Evolutionary conservation across 1,140 invertebrate genomes (phyloP), one percentile per base, ranked within the genome.

Genomic region (Drosophila nikananu): DNA sequence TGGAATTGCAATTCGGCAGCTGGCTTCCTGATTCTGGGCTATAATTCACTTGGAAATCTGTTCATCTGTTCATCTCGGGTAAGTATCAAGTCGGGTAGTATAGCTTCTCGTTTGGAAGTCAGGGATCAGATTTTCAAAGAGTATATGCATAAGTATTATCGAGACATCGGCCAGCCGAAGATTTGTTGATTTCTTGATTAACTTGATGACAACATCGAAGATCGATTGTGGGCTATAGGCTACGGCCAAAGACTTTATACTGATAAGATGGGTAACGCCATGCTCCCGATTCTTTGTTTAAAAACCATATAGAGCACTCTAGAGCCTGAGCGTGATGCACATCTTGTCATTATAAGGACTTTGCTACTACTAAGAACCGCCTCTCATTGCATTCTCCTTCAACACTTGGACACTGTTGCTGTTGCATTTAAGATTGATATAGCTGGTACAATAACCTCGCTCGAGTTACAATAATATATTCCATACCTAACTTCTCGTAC

Each of bases 101-200:
- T 52, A 46, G 52, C 46, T 84, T 84, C 35, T 57, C 62, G 44
- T 27, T 35, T 48, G 66, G 70, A 72, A 71, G 68, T 59, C 42
- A 41, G 27, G 52, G 70, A n/a, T 54, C 66, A 46, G 52, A 35
- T 59, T 73, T 73, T 74, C 82, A 86, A 86, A 86, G 81, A 84
- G 81, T 84, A 80, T 83, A 75, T 80, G 63, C 58, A 23, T 75
- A 71, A 70, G 67, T 71, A 71, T 71, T 67, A 25, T 54, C 78
- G 66, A 35, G 61, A 77, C 81, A 81, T 68, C 81, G 81, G 81
- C 81, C 81, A 68, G 81, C 81, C 81, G 81, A 84, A 86, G 73
- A 86, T 39, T 65, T 48, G 30, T 42, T 70, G 66, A n/a, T 59
- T 72, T 48, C 35, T 72, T 73, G 70, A 61, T 73, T 73, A 73